These are phyloP conservation scores for Zosterops borbonicus DNA, from an alignment of 2,113 vertebrate genomes.

Conservation along the genomic window DNA sequence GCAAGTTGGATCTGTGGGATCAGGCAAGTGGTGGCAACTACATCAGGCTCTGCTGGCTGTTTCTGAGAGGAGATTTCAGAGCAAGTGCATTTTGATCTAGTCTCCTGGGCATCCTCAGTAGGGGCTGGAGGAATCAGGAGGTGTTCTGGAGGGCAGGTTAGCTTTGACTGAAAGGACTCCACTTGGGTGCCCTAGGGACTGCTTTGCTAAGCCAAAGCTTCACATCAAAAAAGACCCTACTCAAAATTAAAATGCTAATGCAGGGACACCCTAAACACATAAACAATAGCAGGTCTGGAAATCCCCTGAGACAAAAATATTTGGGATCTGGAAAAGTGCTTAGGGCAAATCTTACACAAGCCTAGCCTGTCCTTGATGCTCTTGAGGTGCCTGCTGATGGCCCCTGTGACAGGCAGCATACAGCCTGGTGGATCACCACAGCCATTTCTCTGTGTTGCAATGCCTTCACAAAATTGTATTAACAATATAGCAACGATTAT, in stretches of 20 bases:
- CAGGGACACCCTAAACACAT: neutral
- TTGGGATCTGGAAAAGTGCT: neutral
- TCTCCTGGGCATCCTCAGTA: neutral
- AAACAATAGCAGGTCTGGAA: neutral
- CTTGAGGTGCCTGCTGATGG: rapidly evolving
- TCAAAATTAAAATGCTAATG: neutral
- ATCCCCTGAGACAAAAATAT: neutral
- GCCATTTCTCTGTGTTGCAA: neutral
- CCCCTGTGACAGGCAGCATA: neutral
- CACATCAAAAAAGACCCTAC: neutral
- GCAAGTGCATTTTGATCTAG: neutral
- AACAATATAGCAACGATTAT: neutral
- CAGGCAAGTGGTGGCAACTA: neutral
- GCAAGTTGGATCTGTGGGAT: neutral
- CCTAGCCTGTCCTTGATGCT: neutral
- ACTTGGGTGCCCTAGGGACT: neutral
- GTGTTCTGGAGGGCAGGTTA: neutral
- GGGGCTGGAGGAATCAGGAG: neutral
- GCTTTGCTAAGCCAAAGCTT: neutral
- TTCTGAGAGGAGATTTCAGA: neutral
- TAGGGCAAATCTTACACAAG: neutral
- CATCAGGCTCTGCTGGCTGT: neutral
- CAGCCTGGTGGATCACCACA: rapidly evolving
- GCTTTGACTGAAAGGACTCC: neutral
- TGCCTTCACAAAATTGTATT: neutral